phyloP scores from a whole-genome alignment of 2,888 invertebrate genomes.

The Acleris literana region DNA sequence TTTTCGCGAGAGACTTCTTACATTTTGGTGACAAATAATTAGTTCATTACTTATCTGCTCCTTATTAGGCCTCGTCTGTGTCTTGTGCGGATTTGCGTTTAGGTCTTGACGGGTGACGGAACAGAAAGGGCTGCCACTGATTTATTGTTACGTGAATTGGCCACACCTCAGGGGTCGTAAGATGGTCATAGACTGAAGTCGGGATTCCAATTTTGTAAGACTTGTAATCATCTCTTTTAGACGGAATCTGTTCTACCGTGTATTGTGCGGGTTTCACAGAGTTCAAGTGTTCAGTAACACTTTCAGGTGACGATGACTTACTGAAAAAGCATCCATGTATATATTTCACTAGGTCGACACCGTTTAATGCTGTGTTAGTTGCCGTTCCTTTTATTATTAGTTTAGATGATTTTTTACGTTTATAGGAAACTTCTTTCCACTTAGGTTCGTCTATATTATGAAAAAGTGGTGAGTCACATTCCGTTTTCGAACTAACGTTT shows the following conservation, averaged over 20 bases:
- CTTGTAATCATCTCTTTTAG: constrained; percentile 2
- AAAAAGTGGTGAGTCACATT: too few relatives aligned
- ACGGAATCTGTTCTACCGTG: neutral
- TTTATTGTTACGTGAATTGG: constrained; percentile 4
- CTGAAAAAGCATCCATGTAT: constrained; percentile 10
- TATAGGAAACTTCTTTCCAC: neutral
- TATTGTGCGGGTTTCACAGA: neutral
- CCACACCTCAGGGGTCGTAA: neutral
- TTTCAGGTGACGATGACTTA: neutral
- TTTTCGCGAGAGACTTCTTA: neutral
- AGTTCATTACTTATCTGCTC: neutral
- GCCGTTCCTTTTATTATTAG: neutral
- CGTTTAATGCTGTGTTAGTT: neutral
- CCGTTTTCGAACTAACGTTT: neutral
- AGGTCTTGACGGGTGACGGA: neutral
- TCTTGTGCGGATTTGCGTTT: neutral
- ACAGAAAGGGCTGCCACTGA: constrained; percentile 14
- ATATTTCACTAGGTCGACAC: neutral
- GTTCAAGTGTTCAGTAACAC: neutral
- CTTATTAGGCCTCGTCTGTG: neutral
- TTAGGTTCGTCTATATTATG: neutral
- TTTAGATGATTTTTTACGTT: neutral
- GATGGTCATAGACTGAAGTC: neutral
- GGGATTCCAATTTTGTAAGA: constrained; percentile 3
- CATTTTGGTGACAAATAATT: constrained; percentile 9